Evolutionary conservation across 2,888 invertebrate genomes (phyloP), one percentile per base, ranked within the genome.

Genomic region (Himalopsyche tibetana): DNA sequence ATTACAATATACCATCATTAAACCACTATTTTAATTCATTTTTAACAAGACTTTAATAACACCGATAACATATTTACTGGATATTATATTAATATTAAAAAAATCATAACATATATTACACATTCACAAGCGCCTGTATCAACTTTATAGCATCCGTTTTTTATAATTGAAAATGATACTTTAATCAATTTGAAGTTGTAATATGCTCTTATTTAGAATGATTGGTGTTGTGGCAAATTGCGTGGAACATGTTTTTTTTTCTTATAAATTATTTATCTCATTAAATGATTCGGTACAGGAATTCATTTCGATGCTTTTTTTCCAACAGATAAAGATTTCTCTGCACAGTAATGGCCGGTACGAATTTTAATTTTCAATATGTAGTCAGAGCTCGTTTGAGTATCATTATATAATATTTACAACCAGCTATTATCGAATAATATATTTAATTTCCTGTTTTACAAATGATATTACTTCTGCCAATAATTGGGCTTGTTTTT

Each of bases 111-210:
- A 15, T 51, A 51, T 51, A 15, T 8, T 51, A 51, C 51, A 4
- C 15, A 51, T 51, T 51, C 45, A 51, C 51, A 51, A 51, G 51
- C 51, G 15, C 51, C 5, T 15, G 51, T 12, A 38, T 74, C 15
- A 74, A 36, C 3, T 74, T 74, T 74, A 74, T 36, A 15, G 74
- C 74, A 74, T 74, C 74, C 74, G 38, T 74, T 74, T 74, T 74
- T 74, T 74, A 36, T 36, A 74, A 74, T 36, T 36, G 19, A 74
- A 74, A 74, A 74, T 63, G 63, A 63, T 74, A 74, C 12, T 74
- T 36, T 36, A 74, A 12, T 74, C 36, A 74, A 74, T 74, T 74
- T 36, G 12, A 74, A 74, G 36, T 12, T 74, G 36, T 74, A 74
- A 74, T 74, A 12, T 74, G 36, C 74, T 74, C 38, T 15, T 36